These are phyloP conservation scores for Heloderma charlesbogerti DNA, from an alignment of 2,113 vertebrate genomes.

Conservation along the genomic window DNA sequence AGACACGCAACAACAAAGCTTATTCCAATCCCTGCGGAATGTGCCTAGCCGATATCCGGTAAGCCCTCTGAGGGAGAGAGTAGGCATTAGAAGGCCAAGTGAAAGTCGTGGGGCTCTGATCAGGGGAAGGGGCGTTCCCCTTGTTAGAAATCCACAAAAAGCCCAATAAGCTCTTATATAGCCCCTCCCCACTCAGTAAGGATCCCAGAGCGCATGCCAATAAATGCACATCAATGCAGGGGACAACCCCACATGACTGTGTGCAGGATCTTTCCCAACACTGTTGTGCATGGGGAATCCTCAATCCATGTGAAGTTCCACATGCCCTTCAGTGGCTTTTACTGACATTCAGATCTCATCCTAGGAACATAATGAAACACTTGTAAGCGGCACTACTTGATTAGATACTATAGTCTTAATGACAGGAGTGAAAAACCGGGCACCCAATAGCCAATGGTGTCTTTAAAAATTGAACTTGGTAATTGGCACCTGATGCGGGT, in stretches of 20 bases:
- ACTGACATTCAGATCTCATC: not conserved
- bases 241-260: not conserved
- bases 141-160: constrained; percentile 39
- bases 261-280: not conserved
- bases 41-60: constrained; percentile 67
- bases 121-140: not conserved
- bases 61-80: constrained; percentile 70
- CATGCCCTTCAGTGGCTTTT: not conserved
- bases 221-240: too few species aligned
- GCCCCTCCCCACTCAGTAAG: not conserved
- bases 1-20: constrained; percentile 82
- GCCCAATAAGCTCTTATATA: constrained; percentile 36
- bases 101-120: constrained; percentile 63
- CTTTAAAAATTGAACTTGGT: not conserved
- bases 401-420: not conserved
- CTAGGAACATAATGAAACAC: not conserved
- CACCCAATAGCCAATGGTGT: not conserved
- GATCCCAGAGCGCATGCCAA: not conserved
- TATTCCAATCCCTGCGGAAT: constrained; percentile 87
- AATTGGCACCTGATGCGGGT: not conserved
- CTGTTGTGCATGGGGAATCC: not conserved
- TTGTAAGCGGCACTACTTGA: not conserved
- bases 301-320: too few species aligned
- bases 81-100: constrained; percentile 61
- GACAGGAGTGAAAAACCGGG: not conserved